Percentiles rank a stretch among this genome's conserved stretches.
phyloP scores from a whole-genome alignment of 2,888 invertebrate species.

The Hypena proboscidalis region DNA sequence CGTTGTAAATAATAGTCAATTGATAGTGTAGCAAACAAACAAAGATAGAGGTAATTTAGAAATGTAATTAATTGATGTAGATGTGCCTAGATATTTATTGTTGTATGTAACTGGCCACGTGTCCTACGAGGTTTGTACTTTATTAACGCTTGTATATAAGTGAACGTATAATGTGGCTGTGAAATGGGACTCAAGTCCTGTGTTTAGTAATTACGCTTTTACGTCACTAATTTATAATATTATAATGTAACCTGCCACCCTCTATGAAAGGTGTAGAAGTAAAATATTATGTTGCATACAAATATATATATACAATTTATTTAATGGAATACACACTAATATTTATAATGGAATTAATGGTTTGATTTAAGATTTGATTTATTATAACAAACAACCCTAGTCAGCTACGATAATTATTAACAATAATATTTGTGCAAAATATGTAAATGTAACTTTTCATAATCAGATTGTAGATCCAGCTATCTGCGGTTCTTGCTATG shows the following conservation, averaged over 20 bases:
- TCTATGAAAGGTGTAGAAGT: conserved; percentile 40
- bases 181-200: conserved; percentile 72
- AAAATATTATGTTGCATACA: conserved; percentile 23
- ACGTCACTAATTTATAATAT: conserved; percentile 79
- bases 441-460: conserved; percentile 22
- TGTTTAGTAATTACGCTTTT: conserved; percentile 77
- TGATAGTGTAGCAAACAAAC: conserved; percentile 63
- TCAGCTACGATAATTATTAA: conserved; percentile 59
- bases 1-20: conserved; percentile 76
- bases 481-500: neutral
- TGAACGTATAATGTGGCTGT: conserved; percentile 81
- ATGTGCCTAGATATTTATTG: conserved; percentile 63
- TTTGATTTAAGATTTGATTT: conserved; percentile 33
- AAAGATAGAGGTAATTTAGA: conserved; percentile 61
- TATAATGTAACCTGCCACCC: conserved; percentile 48
- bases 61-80: conserved; percentile 53
- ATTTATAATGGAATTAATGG: conserved; percentile 33
- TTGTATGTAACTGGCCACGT: conserved; percentile 60
- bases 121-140: conserved; percentile 69
- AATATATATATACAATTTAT: conserved; percentile 9
- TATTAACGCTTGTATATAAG: conserved; percentile 76
- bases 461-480: conserved; percentile 10
- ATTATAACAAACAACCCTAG: conserved; percentile 65
- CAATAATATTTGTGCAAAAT: conserved; percentile 24
- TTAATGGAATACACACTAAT: conserved; percentile 14